phyloP scores from a whole-genome alignment of 1,140 invertebrate species.

The Caerostris extrusa region DNA sequence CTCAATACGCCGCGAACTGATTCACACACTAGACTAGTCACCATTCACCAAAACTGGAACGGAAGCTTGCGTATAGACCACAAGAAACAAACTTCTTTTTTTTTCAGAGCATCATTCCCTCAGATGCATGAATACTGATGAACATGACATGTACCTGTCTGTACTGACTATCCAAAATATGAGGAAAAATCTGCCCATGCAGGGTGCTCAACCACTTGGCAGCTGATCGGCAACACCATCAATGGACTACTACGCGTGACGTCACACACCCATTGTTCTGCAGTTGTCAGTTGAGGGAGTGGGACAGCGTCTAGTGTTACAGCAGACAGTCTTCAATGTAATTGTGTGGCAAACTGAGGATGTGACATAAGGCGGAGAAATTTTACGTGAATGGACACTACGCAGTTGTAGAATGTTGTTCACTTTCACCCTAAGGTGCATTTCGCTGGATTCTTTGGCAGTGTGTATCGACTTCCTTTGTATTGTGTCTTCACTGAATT shows the following conservation, averaged over 20 bases:
- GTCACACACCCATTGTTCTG: slow-evolving; percentile 51
- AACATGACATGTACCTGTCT: slow-evolving; percentile 56
- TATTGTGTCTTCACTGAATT: not conserved
- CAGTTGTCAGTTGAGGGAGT: slow-evolving; percentile 41
- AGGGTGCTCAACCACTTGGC: slow-evolving; percentile 39
- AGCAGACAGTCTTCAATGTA: not conserved
- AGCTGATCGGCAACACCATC: slow-evolving; percentile 51
- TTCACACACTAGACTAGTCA: not conserved
- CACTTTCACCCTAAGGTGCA: not conserved
- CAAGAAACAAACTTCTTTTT: not conserved
- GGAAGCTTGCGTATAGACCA: not conserved
- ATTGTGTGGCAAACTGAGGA: not conserved
- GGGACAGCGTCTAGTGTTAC: slow-evolving; percentile 25
- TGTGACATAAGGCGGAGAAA: not conserved
- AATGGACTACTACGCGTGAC: slow-evolving; percentile 23
- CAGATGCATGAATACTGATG: slow-evolving; percentile 31
- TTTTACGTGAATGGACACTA: not conserved
- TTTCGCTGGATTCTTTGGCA: not conserved
- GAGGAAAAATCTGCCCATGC: no score
- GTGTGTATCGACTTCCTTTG: not conserved
- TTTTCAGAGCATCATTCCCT: not conserved
- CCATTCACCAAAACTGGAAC: not conserved
- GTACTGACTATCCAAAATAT: not conserved
- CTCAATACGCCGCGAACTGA: not conserved
- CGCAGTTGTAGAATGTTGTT: slow-evolving; percentile 8